These are phyloP conservation scores for Gymnocheta viridis DNA, from an alignment of 2,888 invertebrate genomes.

Conservation along the genomic window DNA sequence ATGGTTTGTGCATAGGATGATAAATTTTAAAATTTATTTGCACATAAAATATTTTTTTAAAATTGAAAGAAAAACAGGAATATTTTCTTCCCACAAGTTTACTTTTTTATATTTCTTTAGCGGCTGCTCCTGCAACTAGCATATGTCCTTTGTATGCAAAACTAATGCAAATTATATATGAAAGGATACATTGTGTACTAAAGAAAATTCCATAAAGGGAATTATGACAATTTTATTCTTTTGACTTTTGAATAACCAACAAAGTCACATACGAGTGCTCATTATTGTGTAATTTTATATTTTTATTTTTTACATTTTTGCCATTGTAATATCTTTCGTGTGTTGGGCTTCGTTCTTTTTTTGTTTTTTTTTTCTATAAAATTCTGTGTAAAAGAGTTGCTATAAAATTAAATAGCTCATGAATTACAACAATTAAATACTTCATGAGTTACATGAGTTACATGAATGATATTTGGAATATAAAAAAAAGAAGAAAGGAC, in stretches of 20 bases:
- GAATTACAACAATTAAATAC: conserved; percentile 44
- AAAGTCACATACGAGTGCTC: conserved; percentile 1
- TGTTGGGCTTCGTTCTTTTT: background rate
- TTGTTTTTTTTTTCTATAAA: background rate
- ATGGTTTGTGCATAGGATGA: too few relatives aligned
- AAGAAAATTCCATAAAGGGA: background rate
- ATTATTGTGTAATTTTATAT: background rate
- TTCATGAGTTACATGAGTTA: conserved; percentile 35
- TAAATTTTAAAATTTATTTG: too few relatives aligned
- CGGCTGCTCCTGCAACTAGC: background rate
- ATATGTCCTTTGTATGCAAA: background rate
- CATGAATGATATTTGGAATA: background rate
- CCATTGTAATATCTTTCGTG: conserved; percentile 12
- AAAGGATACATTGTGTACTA: background rate
- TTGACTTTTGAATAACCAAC: conserved; percentile 10
- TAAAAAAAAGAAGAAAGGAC: background rate
- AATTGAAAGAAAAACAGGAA: too few relatives aligned
- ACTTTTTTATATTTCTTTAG: background rate
- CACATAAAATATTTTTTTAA: too few relatives aligned
- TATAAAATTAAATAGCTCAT: background rate
- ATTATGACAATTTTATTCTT: conserved; percentile 18
- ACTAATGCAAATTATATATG: background rate
- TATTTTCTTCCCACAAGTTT: too few relatives aligned
- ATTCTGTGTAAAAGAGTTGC: background rate
- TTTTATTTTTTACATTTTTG: background rate